A percentile compares a stretch with the other conserved stretches of the same genome.
These are phyloP conservation scores for Tribolium madens DNA, from an alignment of 1,140 invertebrate species.

Conservation along the genomic window DNA sequence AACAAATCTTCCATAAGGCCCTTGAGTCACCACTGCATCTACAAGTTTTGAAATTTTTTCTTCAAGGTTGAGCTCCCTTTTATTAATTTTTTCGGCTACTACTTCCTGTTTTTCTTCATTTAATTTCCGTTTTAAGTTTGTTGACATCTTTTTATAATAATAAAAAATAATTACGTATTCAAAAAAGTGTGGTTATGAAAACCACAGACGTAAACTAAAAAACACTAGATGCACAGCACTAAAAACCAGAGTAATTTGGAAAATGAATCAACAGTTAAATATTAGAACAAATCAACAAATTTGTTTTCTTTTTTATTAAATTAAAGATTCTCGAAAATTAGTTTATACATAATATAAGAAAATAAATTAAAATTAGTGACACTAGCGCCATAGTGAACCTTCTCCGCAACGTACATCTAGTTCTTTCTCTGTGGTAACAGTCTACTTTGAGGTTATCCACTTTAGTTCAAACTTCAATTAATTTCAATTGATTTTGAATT, in stretches of 20 bases:
- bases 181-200: background rate
- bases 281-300: no score
- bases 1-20: background rate
- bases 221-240: no score
- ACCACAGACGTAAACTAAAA: no score
- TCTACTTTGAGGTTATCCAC: background rate
- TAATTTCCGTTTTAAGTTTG: background rate
- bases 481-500: background rate
- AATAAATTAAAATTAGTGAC: no score
- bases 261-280: no score
- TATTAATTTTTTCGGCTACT: background rate
- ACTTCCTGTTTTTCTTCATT: background rate
- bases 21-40: background rate
- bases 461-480: background rate
- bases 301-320: no score
- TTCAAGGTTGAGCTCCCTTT: background rate
- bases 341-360: no score
- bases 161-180: background rate
- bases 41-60: background rate
- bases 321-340: no score
- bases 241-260: no score
- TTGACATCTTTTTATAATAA: background rate
- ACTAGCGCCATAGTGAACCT: no score
- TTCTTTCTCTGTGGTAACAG: no score
- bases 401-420: no score